Evolutionary conservation across 2,888 invertebrate genomes (phyloP).

Genomic region (Bedellia somnulentella): DNA sequence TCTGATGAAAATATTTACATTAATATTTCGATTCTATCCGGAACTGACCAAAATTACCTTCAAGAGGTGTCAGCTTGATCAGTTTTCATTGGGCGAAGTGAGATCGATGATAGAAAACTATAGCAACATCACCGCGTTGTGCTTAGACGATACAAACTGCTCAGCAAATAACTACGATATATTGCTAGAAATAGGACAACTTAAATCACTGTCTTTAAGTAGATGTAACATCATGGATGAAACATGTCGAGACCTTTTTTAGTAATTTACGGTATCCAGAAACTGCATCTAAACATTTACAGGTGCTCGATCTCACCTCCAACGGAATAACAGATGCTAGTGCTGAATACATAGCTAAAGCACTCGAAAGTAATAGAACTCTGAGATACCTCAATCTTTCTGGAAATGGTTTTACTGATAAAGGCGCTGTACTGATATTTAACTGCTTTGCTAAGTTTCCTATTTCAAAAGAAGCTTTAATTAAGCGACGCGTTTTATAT

Average conservation of each 20-base stretch:
- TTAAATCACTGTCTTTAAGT: constrained; percentile 21
- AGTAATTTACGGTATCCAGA: constrained; percentile 13
- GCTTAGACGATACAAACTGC: constrained; percentile 21
- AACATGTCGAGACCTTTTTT: constrained; percentile 18
- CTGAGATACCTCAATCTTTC: constrained; percentile 34
- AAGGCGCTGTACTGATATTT: constrained; percentile 22
- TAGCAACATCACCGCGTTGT: constrained; percentile 23
- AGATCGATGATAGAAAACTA: constrained; percentile 18
- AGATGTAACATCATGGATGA: constrained; percentile 25
- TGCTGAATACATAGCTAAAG: constrained; percentile 20
- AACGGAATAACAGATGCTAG: constrained; percentile 33
- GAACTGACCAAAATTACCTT: constrained; percentile 19
- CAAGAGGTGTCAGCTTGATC: constrained; percentile 16
- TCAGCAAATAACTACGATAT: constrained; percentile 18
- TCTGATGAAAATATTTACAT: constrained; percentile 19
- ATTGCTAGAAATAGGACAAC: constrained; percentile 15
- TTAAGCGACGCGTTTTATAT: constrained; percentile 13
- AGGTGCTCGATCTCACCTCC: constrained; percentile 26
- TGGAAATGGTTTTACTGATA: constrained; percentile 25
- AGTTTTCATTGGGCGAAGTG: constrained; percentile 21
- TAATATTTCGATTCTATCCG: constrained; percentile 14
- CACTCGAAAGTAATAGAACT: constrained; percentile 27
- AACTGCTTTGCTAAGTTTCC: constrained; percentile 21
- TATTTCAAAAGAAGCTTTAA: constrained; percentile 19
- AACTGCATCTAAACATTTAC: constrained; percentile 19